A percentile compares a stretch with the other conserved stretches of the same genome.
Conservation (phyloP, 1,140 invertebrate species). For the Ceratosolen fusciceps region DNA sequence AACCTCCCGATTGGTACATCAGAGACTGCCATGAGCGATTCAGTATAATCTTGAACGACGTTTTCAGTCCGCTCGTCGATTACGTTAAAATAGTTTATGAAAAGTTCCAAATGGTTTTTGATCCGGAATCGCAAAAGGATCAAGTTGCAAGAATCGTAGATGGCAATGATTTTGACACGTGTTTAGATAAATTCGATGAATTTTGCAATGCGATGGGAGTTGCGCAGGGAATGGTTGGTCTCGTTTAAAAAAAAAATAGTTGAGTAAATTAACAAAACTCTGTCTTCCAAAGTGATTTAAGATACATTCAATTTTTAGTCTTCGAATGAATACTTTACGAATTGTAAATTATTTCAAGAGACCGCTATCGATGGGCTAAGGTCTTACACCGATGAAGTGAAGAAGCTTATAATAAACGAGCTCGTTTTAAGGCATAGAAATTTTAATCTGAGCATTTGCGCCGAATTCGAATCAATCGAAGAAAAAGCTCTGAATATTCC, state of each 20-base stretch:
- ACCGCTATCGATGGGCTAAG: constrained; percentile 70
- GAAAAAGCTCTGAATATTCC: constrained; percentile 76
- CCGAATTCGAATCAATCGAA: constrained; percentile 76
- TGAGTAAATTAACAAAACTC: not conserved
- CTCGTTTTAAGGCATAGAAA: constrained; percentile 70
- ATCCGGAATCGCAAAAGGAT: constrained; percentile 55
- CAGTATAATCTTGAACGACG: constrained; percentile 57
- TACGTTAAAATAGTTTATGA: constrained; percentile 62
- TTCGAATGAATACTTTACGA: constrained; percentile 76
- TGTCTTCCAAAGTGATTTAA: not conserved
- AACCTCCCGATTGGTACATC: constrained; percentile 57
- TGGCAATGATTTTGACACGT: constrained; percentile 2
- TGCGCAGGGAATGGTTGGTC: constrained; percentile 23
- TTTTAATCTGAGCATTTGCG: constrained; percentile 77
- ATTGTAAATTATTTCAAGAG: constrained; percentile 71
- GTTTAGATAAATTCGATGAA: constrained; percentile 18
- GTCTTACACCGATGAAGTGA: constrained; percentile 64
- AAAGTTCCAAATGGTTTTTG: constrained; percentile 65
- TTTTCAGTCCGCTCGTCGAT: constrained; percentile 61
- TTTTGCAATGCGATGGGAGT: not conserved
- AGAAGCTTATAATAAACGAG: constrained; percentile 70
- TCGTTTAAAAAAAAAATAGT: too few species aligned
- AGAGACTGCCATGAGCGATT: constrained; percentile 58
- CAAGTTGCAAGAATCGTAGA: constrained; percentile 5
- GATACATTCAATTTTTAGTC: constrained; percentile 53